Conservation (phyloP, 2,888 invertebrate species). For the Steromphala cineraria region DNA sequence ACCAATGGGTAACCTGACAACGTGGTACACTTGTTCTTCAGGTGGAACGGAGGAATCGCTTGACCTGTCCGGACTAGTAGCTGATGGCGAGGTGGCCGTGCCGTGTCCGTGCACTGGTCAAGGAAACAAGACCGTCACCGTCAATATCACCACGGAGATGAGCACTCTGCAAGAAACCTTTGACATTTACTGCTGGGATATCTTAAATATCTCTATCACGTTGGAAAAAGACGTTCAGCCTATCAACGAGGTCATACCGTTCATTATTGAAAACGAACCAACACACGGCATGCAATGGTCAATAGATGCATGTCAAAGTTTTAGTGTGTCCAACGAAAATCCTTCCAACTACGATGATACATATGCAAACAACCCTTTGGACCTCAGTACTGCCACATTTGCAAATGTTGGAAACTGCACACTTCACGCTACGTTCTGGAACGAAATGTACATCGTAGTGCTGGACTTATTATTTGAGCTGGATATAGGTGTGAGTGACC, state of each 20-base stretch:
- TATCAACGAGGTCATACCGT: not conserved
- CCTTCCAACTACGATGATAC: not conserved
- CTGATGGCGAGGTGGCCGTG: not conserved
- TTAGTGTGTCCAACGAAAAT: not conserved
- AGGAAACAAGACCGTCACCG: not conserved
- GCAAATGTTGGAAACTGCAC: not conserved
- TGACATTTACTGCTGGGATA: slow-evolving; percentile 4
- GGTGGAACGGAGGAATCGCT: not conserved
- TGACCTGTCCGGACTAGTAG: not conserved
- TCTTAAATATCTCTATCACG: not conserved
- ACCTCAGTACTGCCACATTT: not conserved
- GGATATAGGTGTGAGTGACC: not conserved
- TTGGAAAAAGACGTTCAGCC: not conserved
- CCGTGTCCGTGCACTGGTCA: not conserved
- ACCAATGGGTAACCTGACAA: not conserved
- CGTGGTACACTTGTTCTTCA: not conserved
- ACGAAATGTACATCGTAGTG: slow-evolving; percentile 13
- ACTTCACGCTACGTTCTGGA: not conserved
- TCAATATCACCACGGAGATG: slow-evolving; percentile 4
- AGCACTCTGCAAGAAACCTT: not conserved
- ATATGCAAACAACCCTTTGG: not conserved
- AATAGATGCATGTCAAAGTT: slow-evolving; percentile 6
- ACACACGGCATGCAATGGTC: not conserved
- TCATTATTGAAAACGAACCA: not conserved
- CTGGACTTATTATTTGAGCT: not conserved